These are phyloP conservation scores for Alexandromys fortis DNA, from an alignment of 2,113 vertebrate genomes.

Conservation along the genomic window DNA sequence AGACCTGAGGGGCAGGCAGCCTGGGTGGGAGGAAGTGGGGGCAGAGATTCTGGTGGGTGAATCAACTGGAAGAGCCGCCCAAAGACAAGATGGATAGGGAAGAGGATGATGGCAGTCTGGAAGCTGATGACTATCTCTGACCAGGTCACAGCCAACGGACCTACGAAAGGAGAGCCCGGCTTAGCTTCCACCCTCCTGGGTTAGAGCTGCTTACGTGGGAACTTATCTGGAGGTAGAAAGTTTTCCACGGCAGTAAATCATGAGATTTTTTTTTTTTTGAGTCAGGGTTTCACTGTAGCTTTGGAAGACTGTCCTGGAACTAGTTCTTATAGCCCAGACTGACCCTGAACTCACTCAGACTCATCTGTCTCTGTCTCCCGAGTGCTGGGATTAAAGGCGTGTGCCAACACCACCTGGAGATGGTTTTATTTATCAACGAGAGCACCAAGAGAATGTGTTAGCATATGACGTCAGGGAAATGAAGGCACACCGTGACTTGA, in stretches of 20 bases:
- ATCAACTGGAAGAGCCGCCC: constrained; percentile 74
- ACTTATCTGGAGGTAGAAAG: background rate
- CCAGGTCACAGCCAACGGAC: constrained; percentile 67
- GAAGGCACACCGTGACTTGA: fast-evolving
- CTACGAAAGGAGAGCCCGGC: background rate
- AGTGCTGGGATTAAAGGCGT: too few relatives aligned
- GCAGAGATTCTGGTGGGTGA: constrained; percentile 37
- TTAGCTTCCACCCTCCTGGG: background rate
- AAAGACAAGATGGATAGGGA: constrained; percentile 73
- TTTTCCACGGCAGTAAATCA: background rate
- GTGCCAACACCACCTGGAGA: too few relatives aligned
- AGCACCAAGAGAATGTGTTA: background rate
- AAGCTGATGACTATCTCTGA: constrained; percentile 72
- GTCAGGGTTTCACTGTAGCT: too few relatives aligned
- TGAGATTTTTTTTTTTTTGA: too few relatives aligned
- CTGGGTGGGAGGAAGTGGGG: background rate
- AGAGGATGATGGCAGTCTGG: constrained; percentile 74
- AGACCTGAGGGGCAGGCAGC: background rate
- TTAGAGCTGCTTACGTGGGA: background rate
- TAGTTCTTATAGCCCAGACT: too few relatives aligned
- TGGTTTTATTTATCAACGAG: background rate
- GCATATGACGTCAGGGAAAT: background rate
- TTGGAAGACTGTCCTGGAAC: too few relatives aligned
- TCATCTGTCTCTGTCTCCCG: too few relatives aligned
- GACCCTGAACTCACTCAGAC: too few relatives aligned